These are phyloP conservation scores for Napeogenes sylphis DNA, from an alignment of 2,888 invertebrate species.

Conservation along the genomic window DNA sequence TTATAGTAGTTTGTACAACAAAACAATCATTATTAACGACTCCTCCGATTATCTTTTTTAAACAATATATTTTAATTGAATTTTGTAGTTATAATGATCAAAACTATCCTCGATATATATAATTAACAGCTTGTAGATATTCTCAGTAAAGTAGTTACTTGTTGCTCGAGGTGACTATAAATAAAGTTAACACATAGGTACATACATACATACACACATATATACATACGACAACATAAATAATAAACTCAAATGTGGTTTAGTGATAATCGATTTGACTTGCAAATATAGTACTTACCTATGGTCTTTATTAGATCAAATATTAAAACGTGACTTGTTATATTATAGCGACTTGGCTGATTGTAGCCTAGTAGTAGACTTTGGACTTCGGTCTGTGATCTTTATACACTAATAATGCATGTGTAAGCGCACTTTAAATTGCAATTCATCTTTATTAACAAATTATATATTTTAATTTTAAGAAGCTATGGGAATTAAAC, in stretches of 20 bases:
- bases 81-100: neutral
- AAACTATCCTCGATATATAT: neutral
- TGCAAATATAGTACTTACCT: neutral
- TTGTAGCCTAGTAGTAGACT: neutral
- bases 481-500: neutral
- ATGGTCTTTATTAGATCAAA: neutral
- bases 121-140: constrained; percentile 27
- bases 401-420: neutral
- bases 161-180: constrained; percentile 20
- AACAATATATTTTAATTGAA: neutral
- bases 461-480: neutral
- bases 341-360: neutral
- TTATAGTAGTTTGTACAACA: neutral
- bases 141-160: constrained; percentile 14
- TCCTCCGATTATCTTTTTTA: neutral
- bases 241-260: neutral
- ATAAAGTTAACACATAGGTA: too few relatives aligned
- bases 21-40: neutral
- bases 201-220: too few relatives aligned
- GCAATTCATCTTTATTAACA: neutral
- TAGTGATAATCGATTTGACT: neutral
- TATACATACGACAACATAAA: too few relatives aligned
- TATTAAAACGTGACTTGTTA: neutral
- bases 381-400: neutral
- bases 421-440: neutral